These are phyloP conservation scores for Pemphigus obesinymphae DNA, from an alignment of 1,140 invertebrate species.

Conservation along the genomic window DNA sequence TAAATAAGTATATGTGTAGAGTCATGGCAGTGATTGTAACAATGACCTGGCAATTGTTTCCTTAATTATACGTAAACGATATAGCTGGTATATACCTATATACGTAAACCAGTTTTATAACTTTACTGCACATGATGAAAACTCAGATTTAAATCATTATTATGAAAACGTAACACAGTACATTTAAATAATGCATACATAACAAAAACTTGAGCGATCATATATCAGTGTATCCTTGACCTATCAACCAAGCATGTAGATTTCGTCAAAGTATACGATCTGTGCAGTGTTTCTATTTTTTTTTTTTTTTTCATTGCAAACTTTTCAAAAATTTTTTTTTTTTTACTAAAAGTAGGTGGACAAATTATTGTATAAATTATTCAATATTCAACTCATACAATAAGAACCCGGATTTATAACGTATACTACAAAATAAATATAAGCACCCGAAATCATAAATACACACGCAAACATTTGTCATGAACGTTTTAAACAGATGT, in stretches of 20 bases:
- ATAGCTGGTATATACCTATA: no score
- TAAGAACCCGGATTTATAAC: no score
- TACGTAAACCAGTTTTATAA: conserved; percentile 3
- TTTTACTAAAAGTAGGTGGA: background rate
- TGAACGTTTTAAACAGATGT: no score
- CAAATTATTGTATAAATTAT: no score
- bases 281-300: background rate
- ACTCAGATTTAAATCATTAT: background rate
- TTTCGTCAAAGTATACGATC: background rate
- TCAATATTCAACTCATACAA: no score
- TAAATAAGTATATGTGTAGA: background rate
- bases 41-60: background rate
- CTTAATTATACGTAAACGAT: background rate
- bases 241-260: background rate
- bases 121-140: background rate
- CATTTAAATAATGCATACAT: background rate
- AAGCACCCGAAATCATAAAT: no score
- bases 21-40: background rate
- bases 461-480: no score
- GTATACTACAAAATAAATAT: no score
- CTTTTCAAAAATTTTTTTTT: no score
- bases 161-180: background rate
- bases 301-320: background rate
- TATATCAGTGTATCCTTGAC: conserved; percentile 11
- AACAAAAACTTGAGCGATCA: background rate